Evolutionary conservation across 1,140 invertebrate genomes (phyloP).

Genomic region (Drosophila setifemur): DNA sequence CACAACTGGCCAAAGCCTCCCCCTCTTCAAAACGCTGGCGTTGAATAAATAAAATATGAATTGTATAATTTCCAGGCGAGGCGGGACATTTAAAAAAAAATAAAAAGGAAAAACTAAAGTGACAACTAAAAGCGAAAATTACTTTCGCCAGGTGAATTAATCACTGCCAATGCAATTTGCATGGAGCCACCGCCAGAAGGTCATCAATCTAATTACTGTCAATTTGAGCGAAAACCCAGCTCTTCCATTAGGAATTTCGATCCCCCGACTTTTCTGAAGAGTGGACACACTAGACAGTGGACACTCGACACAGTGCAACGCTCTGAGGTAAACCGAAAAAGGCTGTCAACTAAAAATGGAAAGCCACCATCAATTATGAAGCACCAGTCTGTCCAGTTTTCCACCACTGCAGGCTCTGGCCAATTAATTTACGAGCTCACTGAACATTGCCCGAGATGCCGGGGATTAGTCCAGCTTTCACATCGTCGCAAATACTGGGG

Average conservation of each 20-base stretch:
- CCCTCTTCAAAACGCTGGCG: constrained; percentile 10
- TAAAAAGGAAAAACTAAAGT: too few relatives aligned
- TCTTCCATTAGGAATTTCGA: constrained; percentile 49
- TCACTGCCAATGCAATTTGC: constrained; percentile 56
- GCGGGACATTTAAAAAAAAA: background rate
- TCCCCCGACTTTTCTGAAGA: background rate
- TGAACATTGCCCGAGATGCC: constrained; percentile 7
- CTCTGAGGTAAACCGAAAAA: constrained; percentile 41
- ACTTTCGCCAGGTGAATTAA: constrained; percentile 71
- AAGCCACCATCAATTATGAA: constrained; percentile 77
- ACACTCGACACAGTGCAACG: constrained; percentile 59
- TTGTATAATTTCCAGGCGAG: constrained; percentile 27
- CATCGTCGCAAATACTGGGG: constrained; percentile 41
- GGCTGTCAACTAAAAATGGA: constrained; percentile 74
- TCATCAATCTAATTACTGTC: constrained; percentile 78
- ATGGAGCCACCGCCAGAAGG: constrained; percentile 39
- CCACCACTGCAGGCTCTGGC: constrained; percentile 16
- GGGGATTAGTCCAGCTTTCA: constrained; percentile 50
- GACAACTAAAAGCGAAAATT: constrained; percentile 49
- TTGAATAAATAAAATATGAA: constrained; percentile 32
- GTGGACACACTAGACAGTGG: too few relatives aligned
- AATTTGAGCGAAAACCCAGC: constrained; percentile 37
- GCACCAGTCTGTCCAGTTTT: constrained; percentile 24
- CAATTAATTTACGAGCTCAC: constrained; percentile 78
- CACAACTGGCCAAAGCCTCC: background rate